Conservation (phyloP, 2,888 invertebrate species). For the Epistrophe grossulariae region DNA sequence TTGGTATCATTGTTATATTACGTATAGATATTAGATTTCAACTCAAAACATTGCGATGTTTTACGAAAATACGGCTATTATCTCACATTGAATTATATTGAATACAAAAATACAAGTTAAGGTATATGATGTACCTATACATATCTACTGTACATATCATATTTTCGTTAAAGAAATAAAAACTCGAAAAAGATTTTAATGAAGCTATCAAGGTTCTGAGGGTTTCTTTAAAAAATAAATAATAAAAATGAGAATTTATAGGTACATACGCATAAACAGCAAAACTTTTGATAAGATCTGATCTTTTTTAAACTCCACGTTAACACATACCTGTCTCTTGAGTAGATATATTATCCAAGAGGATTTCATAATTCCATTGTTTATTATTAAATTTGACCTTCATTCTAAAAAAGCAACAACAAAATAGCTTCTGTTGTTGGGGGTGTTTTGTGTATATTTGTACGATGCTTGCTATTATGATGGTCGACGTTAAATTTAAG, state of each 20-base stretch:
- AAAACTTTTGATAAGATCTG: no score
- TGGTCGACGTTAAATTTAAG: constrained; percentile 58
- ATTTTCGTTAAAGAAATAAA: not conserved
- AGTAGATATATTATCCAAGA: not conserved
- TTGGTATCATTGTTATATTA: no score
- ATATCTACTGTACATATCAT: no score
- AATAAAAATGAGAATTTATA: no score
- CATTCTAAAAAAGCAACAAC: not conserved
- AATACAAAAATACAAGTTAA: no score
- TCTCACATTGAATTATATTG: not conserved
- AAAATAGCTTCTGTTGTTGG: not conserved
- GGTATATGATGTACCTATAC: no score
- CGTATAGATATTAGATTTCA: no score
- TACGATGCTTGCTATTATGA: constrained; percentile 13
- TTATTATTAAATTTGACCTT: not conserved
- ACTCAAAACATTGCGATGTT: not conserved
- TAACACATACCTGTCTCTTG: not conserved
- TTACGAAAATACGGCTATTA: not conserved
- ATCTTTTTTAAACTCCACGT: not conserved
- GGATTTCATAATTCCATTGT: not conserved
- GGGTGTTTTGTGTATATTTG: not conserved
- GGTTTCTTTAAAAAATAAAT: no score
- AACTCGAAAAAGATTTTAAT: not conserved
- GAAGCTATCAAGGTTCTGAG: no score
- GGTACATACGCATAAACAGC: no score